Conservation (phyloP, 2,888 invertebrate genomes). For the Lasioglossum morio region DNA sequence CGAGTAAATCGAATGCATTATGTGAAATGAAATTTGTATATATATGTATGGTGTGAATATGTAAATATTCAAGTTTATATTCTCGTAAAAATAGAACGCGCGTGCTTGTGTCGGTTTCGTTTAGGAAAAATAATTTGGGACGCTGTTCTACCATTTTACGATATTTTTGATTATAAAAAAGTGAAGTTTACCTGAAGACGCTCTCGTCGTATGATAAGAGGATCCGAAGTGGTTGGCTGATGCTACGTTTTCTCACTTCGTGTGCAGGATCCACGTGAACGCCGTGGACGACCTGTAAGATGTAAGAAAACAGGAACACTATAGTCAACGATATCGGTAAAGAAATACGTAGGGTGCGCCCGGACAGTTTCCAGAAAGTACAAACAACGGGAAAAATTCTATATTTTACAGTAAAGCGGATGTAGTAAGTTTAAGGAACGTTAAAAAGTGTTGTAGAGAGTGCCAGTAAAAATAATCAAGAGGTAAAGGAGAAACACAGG, state of each 20-base stretch:
- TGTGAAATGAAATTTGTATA: background rate
- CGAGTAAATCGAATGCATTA: background rate
- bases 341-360: background rate
- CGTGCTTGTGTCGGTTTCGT: background rate
- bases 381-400: background rate
- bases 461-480: background rate
- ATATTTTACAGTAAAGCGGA: background rate
- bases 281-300: conserved; percentile 91
- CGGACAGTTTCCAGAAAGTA: background rate
- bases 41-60: background rate
- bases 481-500: too few species aligned
- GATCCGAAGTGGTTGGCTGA: conserved; percentile 93
- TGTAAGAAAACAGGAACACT: background rate
- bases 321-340: background rate
- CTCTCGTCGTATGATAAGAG: conserved; percentile 94
- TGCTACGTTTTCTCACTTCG: conserved; percentile 91
- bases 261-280: conserved; percentile 93
- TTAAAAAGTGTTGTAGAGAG: background rate
- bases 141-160: background rate
- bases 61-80: background rate
- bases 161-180: background rate
- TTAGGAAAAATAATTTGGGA: background rate
- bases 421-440: background rate
- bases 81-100: background rate
- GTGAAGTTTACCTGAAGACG: conserved; percentile 90